Percentiles rank a stretch among this genome's conserved stretches.
These are phyloP conservation scores for Beroe forskalii DNA, from an alignment of 37 sponge, comb jelly and placozoan genomes.

Conservation along the genomic window DNA sequence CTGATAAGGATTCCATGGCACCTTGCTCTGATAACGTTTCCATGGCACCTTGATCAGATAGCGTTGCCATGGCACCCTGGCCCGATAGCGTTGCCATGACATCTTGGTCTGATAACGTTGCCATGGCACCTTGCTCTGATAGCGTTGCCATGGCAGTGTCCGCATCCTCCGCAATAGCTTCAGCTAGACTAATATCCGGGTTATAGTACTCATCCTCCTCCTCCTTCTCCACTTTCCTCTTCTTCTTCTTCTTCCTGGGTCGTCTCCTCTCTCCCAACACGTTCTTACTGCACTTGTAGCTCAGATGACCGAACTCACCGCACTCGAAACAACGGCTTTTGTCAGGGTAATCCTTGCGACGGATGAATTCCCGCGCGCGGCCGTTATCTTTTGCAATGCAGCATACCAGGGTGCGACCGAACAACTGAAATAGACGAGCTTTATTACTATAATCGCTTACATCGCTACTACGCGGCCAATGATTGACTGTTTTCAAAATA, in stretches of 20 bases:
- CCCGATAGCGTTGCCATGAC: no score
- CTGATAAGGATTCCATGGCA: no score
- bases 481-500: no score
- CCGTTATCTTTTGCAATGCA: slow-evolving; percentile 92
- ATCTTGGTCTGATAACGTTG: no score
- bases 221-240: slow-evolving; percentile 66
- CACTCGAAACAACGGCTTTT: slow-evolving; percentile 90
- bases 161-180: slow-evolving; percentile 47
- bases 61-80: no score
- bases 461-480: no score
- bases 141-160: background rate
- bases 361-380: slow-evolving; percentile 85
- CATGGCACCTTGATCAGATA: no score
- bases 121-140: no score
- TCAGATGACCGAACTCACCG: slow-evolving; percentile 92
- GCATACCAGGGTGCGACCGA: slow-evolving; percentile 84
- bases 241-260: slow-evolving; percentile 73
- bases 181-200: slow-evolving; percentile 25
- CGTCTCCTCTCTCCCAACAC: slow-evolving; percentile 81
- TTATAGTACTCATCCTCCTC: slow-evolving; percentile 56
- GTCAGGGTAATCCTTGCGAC: slow-evolving; percentile 79
- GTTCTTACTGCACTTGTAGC: slow-evolving; percentile 84
- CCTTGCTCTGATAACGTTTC: no score
- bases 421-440: slow-evolving; percentile 72
- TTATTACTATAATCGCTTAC: no score